Base-by-base conservation (phyloP, 2,888 invertebrate species). In the Apoda limacodes region DNA sequence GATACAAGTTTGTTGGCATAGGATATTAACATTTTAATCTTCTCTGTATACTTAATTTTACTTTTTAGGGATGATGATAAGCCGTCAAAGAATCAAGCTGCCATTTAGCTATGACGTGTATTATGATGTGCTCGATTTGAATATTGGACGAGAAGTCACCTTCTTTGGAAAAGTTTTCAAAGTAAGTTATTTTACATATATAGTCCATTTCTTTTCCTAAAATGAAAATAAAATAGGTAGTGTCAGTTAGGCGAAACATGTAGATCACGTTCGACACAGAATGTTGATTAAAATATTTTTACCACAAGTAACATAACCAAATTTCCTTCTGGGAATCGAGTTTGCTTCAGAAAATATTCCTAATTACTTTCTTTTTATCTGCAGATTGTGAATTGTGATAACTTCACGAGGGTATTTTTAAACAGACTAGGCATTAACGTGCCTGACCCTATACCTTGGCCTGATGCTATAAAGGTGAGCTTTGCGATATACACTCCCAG, bases 371-470 rank as follows among this genome's bases (percentile, higher is more conserved):
- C 14, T 30, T 35, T 40, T 25, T 33, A 28, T 36, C 40, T 86
- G 55, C 87, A 91, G 78, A 88, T 97, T 28, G 87, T 88, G 1
- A 86, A 88, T 46, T 95, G 95, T 58, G 96, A 97, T 59, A 84
- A 86, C 43, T 96, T 95, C 56, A 95, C 96, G 0, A 80, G 92
- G 42, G 87, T 86, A 30, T 96, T 94, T 63, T 69, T 96, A 4
- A 90, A 90, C 56, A 87, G 92, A 25, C 85, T 92, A 30, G 96
- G 96, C 3, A 90, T 95, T 28, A 78, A 88, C 19, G 92, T 96
- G 3, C 88, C 92, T 0, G 88, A 90, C 66, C 86, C 76, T 1
- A 55, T 74, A 20, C 54, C 60, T 19, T 75, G 64, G 66, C 78
- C 76, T 12, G 78, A 78, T 46, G 63, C 68, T 24, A 34, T 59